These are phyloP conservation scores for Rhyzopertha dominica DNA, from an alignment of 1,140 invertebrate species.

Conservation along the genomic window DNA sequence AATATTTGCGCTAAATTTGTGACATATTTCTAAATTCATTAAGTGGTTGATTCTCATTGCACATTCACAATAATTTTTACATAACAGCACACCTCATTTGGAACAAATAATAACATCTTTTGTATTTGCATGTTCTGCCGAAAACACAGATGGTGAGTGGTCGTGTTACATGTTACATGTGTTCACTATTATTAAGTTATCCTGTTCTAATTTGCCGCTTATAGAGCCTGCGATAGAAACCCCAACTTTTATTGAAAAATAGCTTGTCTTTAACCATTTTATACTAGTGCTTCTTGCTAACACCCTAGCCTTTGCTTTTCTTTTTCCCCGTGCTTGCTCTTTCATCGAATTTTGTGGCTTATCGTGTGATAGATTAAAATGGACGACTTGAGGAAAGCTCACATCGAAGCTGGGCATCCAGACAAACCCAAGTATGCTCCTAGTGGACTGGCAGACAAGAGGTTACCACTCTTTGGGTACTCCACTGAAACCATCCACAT, in stretches of 20 bases:
- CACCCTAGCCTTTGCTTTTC: too few species aligned
- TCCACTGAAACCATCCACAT: conserved; percentile 94
- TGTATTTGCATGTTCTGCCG: conserved; percentile 31
- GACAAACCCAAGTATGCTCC: conserved; percentile 46
- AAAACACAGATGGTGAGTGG: conserved; percentile 19
- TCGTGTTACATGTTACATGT: too few species aligned
- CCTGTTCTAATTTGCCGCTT: too few species aligned
- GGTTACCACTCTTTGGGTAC: conserved; percentile 88
- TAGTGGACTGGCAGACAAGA: conserved; percentile 70
- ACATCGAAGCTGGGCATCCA: conserved; percentile 43
- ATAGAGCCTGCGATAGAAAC: too few species aligned
- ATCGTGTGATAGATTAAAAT: conserved; percentile 56
- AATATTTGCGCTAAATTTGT: conserved; percentile 4
- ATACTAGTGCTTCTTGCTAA: too few species aligned
- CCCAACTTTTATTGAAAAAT: too few species aligned
- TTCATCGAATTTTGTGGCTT: background rate
- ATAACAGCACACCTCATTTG: background rate
- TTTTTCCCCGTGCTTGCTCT: background rate
- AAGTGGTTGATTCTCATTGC: background rate
- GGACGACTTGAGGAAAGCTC: conserved; percentile 58
- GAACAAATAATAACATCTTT: conserved; percentile 10
- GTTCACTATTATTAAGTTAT: too few species aligned
- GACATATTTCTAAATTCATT: background rate
- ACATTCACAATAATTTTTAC: background rate
- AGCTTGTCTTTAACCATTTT: too few species aligned